These are phyloP conservation scores for Tyria jacobaeae DNA, from an alignment of 2,888 invertebrate genomes.

Conservation along the genomic window DNA sequence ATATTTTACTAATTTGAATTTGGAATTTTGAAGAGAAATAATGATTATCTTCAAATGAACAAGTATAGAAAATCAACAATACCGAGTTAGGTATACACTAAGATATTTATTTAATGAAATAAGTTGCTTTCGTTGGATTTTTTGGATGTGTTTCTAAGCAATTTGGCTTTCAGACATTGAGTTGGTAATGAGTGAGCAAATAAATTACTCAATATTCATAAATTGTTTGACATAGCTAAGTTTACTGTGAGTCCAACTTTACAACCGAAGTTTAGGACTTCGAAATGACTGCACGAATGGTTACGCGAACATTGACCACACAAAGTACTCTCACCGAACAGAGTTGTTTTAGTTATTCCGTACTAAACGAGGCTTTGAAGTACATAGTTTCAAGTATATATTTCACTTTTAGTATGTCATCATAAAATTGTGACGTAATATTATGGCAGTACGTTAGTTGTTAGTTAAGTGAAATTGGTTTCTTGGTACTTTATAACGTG, in stretches of 20 bases:
- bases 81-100: too few species aligned
- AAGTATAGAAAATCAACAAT: too few species aligned
- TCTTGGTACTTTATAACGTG: too few species aligned
- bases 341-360: not conserved
- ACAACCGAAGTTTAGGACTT: not conserved
- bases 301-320: not conserved
- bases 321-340: not conserved
- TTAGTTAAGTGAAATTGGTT: too few species aligned
- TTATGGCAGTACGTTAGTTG: not conserved
- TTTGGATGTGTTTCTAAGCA: too few species aligned
- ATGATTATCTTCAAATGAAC: too few species aligned
- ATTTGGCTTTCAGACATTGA: not conserved
- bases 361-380: not conserved
- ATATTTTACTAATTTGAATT: too few species aligned
- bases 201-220: not conserved
- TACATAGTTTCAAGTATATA: not conserved
- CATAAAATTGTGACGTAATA: not conserved
- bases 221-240: not conserved
- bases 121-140: too few species aligned
- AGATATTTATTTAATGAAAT: too few species aligned
- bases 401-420: not conserved
- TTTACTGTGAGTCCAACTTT: slow-evolving; percentile 1
- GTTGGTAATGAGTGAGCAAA: not conserved
- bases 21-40: too few species aligned
- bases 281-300: not conserved